These are phyloP conservation scores for Rhopalosiphum nymphaeae DNA, from an alignment of 2,888 invertebrate species.

Conservation along the genomic window DNA sequence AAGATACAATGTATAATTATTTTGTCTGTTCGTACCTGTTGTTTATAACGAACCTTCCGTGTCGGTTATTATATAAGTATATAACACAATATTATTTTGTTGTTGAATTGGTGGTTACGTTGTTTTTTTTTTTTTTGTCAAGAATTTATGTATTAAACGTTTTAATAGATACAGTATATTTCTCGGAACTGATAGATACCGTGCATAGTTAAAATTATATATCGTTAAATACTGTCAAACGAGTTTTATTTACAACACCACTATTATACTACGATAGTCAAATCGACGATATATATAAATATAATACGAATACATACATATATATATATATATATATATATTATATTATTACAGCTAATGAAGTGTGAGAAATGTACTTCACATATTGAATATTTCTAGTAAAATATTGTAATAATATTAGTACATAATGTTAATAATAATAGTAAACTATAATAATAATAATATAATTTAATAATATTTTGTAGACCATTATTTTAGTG, in stretches of 20 bases:
- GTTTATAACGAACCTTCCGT: conserved; percentile 41
- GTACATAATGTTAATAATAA: background rate
- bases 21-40: conserved; percentile 11
- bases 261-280: background rate
- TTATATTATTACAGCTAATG: background rate
- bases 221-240: background rate
- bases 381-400: background rate
- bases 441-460: background rate
- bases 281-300: background rate
- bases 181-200: conserved; percentile 25
- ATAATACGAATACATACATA: background rate
- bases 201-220: background rate
- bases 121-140: background rate
- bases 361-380: background rate
- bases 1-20: conserved; percentile 36
- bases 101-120: conserved; percentile 12
- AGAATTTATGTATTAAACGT: background rate
- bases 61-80: conserved; percentile 20
- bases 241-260: background rate
- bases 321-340: conserved; percentile 1
- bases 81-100: background rate
- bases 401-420: conserved; percentile 11
- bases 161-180: background rate
- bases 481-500: conserved; percentile 2
- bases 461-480: background rate